phyloP scores from a whole-genome alignment of 30 jellyfish, hydroid and myxozoan genomes.

The Clytia hemisphaerica region DNA sequence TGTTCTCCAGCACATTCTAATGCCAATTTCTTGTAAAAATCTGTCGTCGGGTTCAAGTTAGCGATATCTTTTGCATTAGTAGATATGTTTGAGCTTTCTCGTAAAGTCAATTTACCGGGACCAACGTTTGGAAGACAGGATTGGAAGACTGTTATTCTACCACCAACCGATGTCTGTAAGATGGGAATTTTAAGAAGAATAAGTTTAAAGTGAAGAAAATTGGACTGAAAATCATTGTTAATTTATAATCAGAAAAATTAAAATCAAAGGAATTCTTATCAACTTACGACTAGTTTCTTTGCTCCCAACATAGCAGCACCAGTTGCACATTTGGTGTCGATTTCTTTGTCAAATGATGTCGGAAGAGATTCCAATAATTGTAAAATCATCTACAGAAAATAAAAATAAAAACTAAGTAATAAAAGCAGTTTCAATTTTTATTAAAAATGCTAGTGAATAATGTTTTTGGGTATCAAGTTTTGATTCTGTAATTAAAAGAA shows the following conservation, averaged over 20 bases:
- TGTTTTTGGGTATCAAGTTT: not conserved
- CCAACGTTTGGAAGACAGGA: constrained; percentile 81
- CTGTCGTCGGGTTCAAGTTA: constrained; percentile 72
- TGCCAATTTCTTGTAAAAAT: constrained; percentile 83
- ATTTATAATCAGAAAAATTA: not conserved
- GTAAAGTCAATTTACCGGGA: constrained; percentile 72
- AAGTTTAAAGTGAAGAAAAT: not conserved
- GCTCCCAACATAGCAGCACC: constrained; percentile 94
- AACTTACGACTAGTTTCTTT: constrained; percentile 56
- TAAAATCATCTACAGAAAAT: constrained; percentile 48
- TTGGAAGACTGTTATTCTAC: constrained; percentile 83
- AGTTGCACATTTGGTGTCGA: constrained; percentile 71
- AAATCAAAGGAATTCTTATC: not conserved
- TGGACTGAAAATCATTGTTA: not conserved
- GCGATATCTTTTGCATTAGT: constrained; percentile 69
- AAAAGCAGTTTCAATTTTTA: not conserved
- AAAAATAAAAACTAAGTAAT: not conserved
- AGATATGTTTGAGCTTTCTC: constrained; percentile 58
- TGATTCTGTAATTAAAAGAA: not conserved
- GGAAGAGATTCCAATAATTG: constrained; percentile 78
- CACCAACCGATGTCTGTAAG: constrained; percentile 73
- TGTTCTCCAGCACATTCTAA: constrained; percentile 98
- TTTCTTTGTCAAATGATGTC: constrained; percentile 49
- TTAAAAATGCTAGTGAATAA: not conserved
- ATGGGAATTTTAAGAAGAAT: not conserved